Percentiles rank a stretch among this genome's conserved stretches.
Evolutionary conservation across 2,888 invertebrate genomes (phyloP).

Genomic region (Osedax frankpressi): DNA sequence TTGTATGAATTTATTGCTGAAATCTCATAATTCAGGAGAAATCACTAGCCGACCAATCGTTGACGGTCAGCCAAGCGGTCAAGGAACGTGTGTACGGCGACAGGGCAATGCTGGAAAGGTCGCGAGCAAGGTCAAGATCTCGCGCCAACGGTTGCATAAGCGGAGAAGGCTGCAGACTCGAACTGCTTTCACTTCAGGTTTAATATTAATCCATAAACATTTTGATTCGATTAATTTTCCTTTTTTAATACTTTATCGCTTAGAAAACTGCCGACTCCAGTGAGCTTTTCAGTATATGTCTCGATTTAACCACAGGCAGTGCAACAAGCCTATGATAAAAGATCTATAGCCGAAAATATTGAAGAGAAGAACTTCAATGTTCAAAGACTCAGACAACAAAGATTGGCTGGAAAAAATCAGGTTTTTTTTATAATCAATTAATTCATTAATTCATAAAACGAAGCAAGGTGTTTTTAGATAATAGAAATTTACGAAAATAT

Average conservation of each 20-base stretch:
- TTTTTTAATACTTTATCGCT: too few relatives aligned
- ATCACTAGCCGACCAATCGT: neutral
- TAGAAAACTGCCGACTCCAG: too few relatives aligned
- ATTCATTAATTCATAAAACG: too few relatives aligned
- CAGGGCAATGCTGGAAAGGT: neutral
- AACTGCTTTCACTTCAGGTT: neutral
- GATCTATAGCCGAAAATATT: conserved; percentile 36
- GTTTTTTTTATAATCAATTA: too few relatives aligned
- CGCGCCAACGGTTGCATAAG: conserved; percentile 13
- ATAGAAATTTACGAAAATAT: too few relatives aligned
- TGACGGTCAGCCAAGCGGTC: neutral
- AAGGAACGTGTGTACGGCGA: neutral
- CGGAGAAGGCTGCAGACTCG: neutral
- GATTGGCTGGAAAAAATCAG: conserved; percentile 30
- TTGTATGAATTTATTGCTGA: too few relatives aligned
- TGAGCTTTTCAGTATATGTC: too few relatives aligned
- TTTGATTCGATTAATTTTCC: too few relatives aligned
- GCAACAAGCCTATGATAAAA: conserved; percentile 41
- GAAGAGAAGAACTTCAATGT: conserved; percentile 37
- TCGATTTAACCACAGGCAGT: conserved; percentile 37
- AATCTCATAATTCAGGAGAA: too few relatives aligned
- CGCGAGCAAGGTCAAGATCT: neutral
- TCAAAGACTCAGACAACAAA: conserved; percentile 34
- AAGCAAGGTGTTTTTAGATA: too few relatives aligned
- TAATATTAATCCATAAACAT: too few relatives aligned